Evolutionary conservation across 2,888 invertebrate genomes (phyloP).

Genomic region (Netelia inedita): DNA sequence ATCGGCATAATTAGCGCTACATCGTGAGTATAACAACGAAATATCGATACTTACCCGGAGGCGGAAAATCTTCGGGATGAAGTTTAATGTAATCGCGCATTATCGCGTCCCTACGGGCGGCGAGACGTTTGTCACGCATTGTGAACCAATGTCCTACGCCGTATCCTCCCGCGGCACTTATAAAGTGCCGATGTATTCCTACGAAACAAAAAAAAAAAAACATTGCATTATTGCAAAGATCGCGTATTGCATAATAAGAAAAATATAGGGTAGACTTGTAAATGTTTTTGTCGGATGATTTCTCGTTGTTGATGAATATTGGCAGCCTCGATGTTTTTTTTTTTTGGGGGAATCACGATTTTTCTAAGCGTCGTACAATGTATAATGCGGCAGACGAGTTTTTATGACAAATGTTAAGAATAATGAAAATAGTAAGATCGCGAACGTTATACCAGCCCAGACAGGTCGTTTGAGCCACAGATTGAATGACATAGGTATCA

Average conservation of each 20-base stretch:
- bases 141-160: slow-evolving; percentile 50
- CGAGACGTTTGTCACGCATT: neutral
- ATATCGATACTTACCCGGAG: slow-evolving; percentile 75
- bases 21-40: neutral
- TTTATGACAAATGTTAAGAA: neutral
- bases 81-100: slow-evolving; percentile 78
- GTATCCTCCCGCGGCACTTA: slow-evolving; percentile 50
- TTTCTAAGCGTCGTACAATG: neutral
- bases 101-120: slow-evolving; percentile 74
- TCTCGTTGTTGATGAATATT: neutral
- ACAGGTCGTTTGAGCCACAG: slow-evolving; percentile 66
- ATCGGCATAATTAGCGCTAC: neutral
- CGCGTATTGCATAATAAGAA: slow-evolving; percentile 55
- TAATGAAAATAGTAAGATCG: slow-evolving; percentile 25
- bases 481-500: slow-evolving; percentile 62
- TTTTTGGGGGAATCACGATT: neutral
- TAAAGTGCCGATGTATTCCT: slow-evolving; percentile 72
- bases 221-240: neutral
- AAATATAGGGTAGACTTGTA: slow-evolving; percentile 37
- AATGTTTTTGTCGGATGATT: neutral
- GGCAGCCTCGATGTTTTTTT: no score
- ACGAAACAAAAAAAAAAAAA: slow-evolving; percentile 37
- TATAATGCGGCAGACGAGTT: neutral
- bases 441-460: slow-evolving; percentile 69
- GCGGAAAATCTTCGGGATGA: slow-evolving; percentile 82